These are phyloP conservation scores for Aphidius ervi DNA, from an alignment of 1,140 invertebrate genomes.

Conservation along the genomic window DNA sequence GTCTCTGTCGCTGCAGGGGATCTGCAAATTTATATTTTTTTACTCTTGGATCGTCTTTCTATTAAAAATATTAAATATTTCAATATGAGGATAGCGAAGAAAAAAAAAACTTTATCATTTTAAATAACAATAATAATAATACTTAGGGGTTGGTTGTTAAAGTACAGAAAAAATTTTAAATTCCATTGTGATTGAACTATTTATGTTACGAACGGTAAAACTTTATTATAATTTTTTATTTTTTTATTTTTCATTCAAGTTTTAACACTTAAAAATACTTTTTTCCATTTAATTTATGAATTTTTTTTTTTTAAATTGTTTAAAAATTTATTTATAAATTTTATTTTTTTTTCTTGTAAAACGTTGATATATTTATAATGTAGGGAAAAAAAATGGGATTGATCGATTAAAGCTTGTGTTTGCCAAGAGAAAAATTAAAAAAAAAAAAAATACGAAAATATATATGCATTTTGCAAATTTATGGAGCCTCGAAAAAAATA, in stretches of 20 bases:
- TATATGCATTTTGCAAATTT: slow-evolving; percentile 13
- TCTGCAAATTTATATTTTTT: too few species aligned
- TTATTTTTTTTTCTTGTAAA: slow-evolving; percentile 6
- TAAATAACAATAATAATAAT: too few species aligned
- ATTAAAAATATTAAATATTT: slow-evolving; percentile 37
- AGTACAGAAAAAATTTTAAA: slow-evolving; percentile 32
- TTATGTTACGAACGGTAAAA: slow-evolving; percentile 27
- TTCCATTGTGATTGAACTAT: slow-evolving; percentile 38
- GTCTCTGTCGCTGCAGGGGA: not conserved
- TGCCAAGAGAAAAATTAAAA: slow-evolving; percentile 20
- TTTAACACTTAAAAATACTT: slow-evolving; percentile 1
- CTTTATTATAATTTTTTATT: slow-evolving; percentile 7
- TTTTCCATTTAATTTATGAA: slow-evolving; percentile 1
- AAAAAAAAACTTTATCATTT: not conserved
- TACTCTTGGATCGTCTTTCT: slow-evolving; percentile 28
- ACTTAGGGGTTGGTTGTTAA: not conserved
- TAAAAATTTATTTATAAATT: not conserved
- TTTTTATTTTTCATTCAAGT: too few species aligned
- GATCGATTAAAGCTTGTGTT: slow-evolving; percentile 21
- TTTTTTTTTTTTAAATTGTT: not conserved
- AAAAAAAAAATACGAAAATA: slow-evolving; percentile 12
- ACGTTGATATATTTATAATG: slow-evolving; percentile 1
- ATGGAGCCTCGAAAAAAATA: not conserved
- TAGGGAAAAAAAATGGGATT: not conserved
- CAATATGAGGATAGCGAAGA: slow-evolving; percentile 26